Conservation (phyloP, 2,888 invertebrate species). For the Oligia latruncula region DNA sequence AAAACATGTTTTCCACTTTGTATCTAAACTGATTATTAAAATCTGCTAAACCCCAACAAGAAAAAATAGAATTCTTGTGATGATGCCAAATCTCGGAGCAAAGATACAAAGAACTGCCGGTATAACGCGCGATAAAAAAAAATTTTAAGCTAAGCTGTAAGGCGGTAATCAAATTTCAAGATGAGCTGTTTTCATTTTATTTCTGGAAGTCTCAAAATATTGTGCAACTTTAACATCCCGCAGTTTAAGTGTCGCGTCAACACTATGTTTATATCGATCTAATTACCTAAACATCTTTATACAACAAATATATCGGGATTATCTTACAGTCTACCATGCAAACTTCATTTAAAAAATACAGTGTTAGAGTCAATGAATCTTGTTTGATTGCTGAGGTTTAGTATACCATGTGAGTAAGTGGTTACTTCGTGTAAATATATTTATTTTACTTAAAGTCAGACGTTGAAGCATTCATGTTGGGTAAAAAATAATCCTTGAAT, state of each 20-base stretch:
- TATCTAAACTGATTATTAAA: constrained; percentile 30
- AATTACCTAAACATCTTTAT: constrained; percentile 5
- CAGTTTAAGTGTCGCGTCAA: constrained; percentile 34
- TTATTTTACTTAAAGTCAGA: constrained; percentile 71
- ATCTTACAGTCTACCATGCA: constrained; percentile 28
- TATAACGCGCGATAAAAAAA: constrained; percentile 41
- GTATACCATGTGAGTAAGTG: constrained; percentile 23
- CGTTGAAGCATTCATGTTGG: constrained; percentile 70
- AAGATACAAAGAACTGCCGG: constrained; percentile 36
- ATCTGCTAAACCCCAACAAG: constrained; percentile 29
- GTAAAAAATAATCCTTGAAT: constrained; percentile 83
- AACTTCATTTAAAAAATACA: neutral
- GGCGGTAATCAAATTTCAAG: constrained; percentile 51
- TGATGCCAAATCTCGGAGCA: constrained; percentile 54
- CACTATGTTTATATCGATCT: constrained; percentile 16
- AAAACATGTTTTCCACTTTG: constrained; percentile 23
- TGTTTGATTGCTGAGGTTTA: constrained; percentile 22
- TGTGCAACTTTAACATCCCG: constrained; percentile 51
- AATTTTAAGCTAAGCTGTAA: constrained; percentile 33
- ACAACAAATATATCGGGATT: constrained; percentile 7
- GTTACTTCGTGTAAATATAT: constrained; percentile 45
- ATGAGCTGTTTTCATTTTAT: constrained; percentile 50
- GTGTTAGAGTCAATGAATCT: constrained; percentile 16
- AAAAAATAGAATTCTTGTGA: constrained; percentile 53
- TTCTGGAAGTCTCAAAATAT: constrained; percentile 50